Evolutionary conservation across 30 jellyfish, hydroid and myxozoan genomes (phyloP).

Genomic region (Cassiopea xamachana): DNA sequence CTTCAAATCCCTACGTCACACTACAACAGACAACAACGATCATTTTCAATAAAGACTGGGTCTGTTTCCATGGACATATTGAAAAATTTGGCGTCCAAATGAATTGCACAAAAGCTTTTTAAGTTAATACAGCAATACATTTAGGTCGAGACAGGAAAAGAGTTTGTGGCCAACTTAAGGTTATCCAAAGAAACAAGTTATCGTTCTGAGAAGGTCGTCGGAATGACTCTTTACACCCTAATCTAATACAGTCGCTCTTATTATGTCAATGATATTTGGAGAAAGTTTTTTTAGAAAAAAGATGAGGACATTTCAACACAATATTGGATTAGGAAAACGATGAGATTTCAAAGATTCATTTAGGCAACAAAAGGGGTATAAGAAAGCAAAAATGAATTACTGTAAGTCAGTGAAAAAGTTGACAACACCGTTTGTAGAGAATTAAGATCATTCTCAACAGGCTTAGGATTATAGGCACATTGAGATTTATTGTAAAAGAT

Average conservation of each 20-base stretch:
- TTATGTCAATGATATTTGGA: slow-evolving; percentile 2
- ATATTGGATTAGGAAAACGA: slow-evolving; percentile 21
- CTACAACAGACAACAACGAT: background rate
- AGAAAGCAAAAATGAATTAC: slow-evolving; percentile 18
- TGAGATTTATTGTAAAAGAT: slow-evolving; percentile 8
- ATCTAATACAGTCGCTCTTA: slow-evolving; percentile 2
- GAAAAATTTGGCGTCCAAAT: background rate
- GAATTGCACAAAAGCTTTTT: background rate
- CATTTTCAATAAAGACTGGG: too few relatives aligned
- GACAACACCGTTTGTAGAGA: slow-evolving; percentile 19
- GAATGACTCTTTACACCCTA: background rate
- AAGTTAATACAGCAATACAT: background rate
- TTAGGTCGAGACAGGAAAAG: slow-evolving; percentile 13
- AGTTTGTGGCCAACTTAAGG: slow-evolving; percentile 1
- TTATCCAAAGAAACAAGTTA: background rate
- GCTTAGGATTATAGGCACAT: slow-evolving; percentile 20
- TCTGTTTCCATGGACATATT: background rate
- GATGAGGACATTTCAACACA: background rate
- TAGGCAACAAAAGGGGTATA: background rate
- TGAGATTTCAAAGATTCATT: slow-evolving; percentile 8
- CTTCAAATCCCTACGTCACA: background rate
- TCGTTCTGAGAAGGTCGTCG: background rate
- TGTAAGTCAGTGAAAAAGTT: background rate
- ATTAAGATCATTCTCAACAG: background rate
- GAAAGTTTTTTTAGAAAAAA: background rate